phyloP scores from a whole-genome alignment of 2,797 vertebrate genomes.

The Micropoecilia bifurca region DNA sequence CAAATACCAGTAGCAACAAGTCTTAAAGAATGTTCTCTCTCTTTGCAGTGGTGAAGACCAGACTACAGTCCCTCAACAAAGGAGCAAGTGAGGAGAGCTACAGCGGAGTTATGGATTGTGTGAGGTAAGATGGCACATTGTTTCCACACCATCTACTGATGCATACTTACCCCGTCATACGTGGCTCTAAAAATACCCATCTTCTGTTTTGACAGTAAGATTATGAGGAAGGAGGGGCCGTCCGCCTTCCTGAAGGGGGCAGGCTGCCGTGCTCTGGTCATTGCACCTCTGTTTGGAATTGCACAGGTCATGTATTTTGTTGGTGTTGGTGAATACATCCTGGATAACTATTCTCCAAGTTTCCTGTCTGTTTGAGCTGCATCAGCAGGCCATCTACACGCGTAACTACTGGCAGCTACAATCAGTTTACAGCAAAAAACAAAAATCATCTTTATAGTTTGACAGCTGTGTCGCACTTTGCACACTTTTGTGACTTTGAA shows the following conservation, averaged over 20 bases:
- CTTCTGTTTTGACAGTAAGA: conserved; percentile 76
- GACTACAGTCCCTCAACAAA: conserved; percentile 86
- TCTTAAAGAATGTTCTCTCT: neutral
- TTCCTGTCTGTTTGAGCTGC: conserved; percentile 57
- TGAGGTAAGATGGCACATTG: conserved; percentile 61
- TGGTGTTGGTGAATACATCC: conserved; percentile 84
- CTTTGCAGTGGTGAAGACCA: conserved; percentile 85
- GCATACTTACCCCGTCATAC: neutral
- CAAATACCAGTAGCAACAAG: neutral
- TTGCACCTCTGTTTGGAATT: conserved; percentile 88
- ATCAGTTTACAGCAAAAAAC: conserved; percentile 50
- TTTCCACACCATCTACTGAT: neutral
- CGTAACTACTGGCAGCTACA: conserved; percentile 67
- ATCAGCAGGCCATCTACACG: neutral
- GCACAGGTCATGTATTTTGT: conserved; percentile 88
- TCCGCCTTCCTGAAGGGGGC: conserved; percentile 87
- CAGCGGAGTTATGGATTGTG: conserved; percentile 83
- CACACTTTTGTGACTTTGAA: conserved; percentile 64
- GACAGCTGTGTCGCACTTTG: conserved; percentile 71
- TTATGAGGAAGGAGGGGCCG: conserved; percentile 84
- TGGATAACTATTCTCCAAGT: conserved; percentile 78
- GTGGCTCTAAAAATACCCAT: neutral
- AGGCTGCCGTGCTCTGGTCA: conserved; percentile 85
- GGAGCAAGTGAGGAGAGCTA: conserved; percentile 85
- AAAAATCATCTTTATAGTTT: conserved; percentile 31